Percentiles rank a stretch among this genome's conserved stretches.
Conservation (phyloP, 2,113 vertebrate species). For the Carassius carassius region DNA sequence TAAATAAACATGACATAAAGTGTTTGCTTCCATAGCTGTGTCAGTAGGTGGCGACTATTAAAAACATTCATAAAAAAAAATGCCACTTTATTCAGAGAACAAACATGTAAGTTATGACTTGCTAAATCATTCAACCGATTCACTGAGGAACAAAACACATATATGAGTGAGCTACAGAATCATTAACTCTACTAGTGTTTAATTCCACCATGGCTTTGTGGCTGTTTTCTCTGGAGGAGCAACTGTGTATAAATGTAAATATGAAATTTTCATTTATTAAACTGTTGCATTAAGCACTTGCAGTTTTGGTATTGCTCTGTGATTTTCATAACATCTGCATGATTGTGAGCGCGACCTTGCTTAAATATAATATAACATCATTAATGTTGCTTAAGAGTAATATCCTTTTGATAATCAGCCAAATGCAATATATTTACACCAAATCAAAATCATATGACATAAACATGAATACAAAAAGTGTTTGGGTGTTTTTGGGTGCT, state of each 20-base stretch:
- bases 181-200: neutral
- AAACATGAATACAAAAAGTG: neutral
- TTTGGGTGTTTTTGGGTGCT: neutral
- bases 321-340: too few species aligned
- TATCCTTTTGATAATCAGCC: neutral
- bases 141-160: neutral
- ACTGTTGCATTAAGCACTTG: too few species aligned
- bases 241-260: too few species aligned
- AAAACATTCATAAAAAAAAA: neutral
- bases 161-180: neutral
- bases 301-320: too few species aligned
- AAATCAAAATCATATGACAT: neutral
- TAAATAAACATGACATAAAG: neutral
- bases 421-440: neutral
- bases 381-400: neutral
- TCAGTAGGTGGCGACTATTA: neutral
- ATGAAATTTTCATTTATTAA: too few species aligned
- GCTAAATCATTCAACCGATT: neutral
- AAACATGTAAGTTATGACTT: too few species aligned
- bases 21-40: neutral
- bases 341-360: too few species aligned
- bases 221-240: too few species aligned
- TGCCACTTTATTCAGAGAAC: neutral
- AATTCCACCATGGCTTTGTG: too few species aligned
- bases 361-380: neutral